Conservation (phyloP, 2,113 vertebrate species). For the Halcyon senegalensis region DNA sequence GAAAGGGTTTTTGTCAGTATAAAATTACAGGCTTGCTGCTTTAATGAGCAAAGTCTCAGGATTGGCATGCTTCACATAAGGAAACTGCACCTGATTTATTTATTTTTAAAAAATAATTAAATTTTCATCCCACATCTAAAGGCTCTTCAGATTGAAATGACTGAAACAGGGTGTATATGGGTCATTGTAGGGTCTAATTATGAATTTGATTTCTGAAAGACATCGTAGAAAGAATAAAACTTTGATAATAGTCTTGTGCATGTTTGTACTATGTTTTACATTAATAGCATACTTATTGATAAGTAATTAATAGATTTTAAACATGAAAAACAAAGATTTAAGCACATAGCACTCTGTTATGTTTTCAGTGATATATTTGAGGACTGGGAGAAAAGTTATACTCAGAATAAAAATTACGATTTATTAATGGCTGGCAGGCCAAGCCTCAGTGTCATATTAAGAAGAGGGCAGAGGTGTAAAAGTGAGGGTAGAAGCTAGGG, state of each 20-base stretch:
- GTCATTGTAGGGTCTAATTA: not conserved
- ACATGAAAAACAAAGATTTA: not conserved
- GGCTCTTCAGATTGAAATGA: not conserved
- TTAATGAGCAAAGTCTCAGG: not conserved
- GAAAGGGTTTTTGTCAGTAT: not conserved
- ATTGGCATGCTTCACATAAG: not conserved
- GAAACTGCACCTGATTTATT: not conserved
- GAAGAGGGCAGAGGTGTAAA: not conserved
- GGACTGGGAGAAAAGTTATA: not conserved
- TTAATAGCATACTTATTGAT: not conserved
- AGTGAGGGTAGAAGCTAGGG: not conserved
- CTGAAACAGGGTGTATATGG: not conserved
- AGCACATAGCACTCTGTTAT: not conserved
- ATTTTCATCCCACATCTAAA: not conserved
- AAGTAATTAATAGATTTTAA: not conserved
- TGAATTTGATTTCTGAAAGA: not conserved
- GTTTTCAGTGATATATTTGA: not conserved
- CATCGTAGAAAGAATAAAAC: not conserved
- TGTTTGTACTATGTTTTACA: not conserved
- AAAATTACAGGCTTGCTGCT: not conserved
- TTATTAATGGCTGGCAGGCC: not conserved
- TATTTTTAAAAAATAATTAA: not conserved
- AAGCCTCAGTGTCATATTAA: not conserved
- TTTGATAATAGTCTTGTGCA: not conserved
- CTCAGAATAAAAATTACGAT: not conserved